Evolutionary conservation across 1,140 invertebrate genomes (phyloP), one percentile per base, ranked within the genome.

Genomic region (Pemphigus obesinymphae): DNA sequence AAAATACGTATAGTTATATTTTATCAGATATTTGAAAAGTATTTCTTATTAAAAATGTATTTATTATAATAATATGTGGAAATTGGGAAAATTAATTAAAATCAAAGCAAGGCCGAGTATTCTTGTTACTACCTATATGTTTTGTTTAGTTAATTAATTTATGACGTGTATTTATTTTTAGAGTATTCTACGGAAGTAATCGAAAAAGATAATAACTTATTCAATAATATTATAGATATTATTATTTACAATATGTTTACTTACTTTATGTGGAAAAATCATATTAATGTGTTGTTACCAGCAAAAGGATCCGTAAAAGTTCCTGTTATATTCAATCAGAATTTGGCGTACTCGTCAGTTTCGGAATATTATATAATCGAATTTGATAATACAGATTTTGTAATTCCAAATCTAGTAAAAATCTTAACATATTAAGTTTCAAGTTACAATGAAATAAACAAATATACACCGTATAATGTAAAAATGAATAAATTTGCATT

Each of bases 331-430:
- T 80, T 80, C 15, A 63, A 80, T 23, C 23, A 20, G 13, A 43
- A 61, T 13, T 34, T 43, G 0, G 37, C 76, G 2, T 7, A n/a
- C 1, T 43, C 53, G 0, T 11, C 76, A 0, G 15, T 80, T 10
- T 63, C 53, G 0, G 55, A 80, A 63, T 43, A 3, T 6, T 80
- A 11, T 11, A 11, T n/a, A 11, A 61, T 80, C 23, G 37, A 0
- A 13, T 80, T 80, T n/a, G n/a, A 80, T 34, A 43, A 45, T 7
- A 29, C 37, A 0, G 76, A 80, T 1, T 58, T 37, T 23, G 1
- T 6, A 15, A 58, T 80, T 43, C 76, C 76, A 0, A 45, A 63
- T 45, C 53, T 63, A 17, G 76, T 80, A 40, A 58, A 78, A 45
- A 7, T 11, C 10, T 45, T 1, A 11, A 45, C 4, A 45, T 45